Evolutionary conservation across 2,888 invertebrate species (phyloP).

Genomic region (Drosophila diplacantha): DNA sequence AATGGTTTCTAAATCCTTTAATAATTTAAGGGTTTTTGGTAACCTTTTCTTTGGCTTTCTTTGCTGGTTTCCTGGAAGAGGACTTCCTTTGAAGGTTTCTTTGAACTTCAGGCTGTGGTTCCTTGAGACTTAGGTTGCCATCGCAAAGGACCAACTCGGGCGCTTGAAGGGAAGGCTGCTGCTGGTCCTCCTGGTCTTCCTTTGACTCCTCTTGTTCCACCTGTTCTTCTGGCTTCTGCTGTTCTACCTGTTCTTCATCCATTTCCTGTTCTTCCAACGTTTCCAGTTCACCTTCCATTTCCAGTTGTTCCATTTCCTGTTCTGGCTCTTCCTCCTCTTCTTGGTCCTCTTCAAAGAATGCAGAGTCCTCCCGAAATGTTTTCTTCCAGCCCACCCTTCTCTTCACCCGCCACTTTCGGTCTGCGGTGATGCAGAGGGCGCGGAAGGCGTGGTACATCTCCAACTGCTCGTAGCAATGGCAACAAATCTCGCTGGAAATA

Average conservation of each 20-base stretch:
- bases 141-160: conserved; percentile 14
- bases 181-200: neutral
- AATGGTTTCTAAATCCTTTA: neutral
- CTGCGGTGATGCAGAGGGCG: conserved; percentile 48
- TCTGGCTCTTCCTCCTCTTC: neutral
- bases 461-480: conserved; percentile 43
- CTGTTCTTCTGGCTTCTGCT: neutral
- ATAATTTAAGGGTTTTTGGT: neutral
- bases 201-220: neutral
- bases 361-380: neutral
- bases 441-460: conserved; percentile 49
- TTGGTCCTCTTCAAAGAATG: neutral
- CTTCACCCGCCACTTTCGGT: conserved; percentile 40
- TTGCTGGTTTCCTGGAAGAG: neutral
- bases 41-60: neutral
- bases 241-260: neutral
- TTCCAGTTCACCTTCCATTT: neutral
- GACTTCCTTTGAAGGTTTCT: neutral
- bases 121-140: neutral
- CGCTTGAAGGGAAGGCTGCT: neutral
- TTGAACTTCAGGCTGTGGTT: neutral
- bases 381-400: neutral
- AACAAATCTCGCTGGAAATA: conserved; percentile 50
- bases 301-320: neutral
- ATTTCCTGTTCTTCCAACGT: neutral